Evolutionary conservation across 1,140 invertebrate species (phyloP).

Genomic region (Coenobita brevimanus): DNA sequence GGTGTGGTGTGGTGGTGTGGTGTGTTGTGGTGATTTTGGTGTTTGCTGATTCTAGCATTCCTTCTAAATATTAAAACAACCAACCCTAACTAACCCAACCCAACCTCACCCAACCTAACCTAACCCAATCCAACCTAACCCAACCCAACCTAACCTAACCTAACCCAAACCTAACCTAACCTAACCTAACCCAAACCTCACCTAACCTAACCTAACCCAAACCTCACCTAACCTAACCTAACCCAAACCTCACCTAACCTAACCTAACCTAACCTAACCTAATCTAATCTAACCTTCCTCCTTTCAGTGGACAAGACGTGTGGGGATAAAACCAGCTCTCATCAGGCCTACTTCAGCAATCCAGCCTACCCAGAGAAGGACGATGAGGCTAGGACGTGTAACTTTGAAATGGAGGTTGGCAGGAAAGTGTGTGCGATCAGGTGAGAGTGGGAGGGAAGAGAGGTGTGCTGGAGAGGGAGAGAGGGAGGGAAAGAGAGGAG

Average conservation of each 20-base stretch:
- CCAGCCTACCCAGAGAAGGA: constrained; percentile 31
- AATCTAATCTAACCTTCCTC: background rate
- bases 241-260: background rate
- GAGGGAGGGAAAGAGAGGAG: too few species aligned
- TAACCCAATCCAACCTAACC: too few species aligned
- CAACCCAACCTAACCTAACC: background rate
- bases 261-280: background rate
- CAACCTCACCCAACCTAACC: too few species aligned
- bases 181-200: too few species aligned
- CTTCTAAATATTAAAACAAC: too few species aligned
- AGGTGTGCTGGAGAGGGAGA: too few species aligned
- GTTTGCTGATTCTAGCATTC: too few species aligned
- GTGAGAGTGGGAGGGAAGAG: background rate
- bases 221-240: too few species aligned
- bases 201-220: too few species aligned
- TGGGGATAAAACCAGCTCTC: constrained; percentile 8
- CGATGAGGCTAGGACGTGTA: constrained; percentile 19
- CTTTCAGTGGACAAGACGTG: constrained; percentile 41
- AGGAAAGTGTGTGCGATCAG: constrained; percentile 41
- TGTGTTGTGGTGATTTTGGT: too few species aligned
- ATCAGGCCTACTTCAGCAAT: constrained; percentile 43
- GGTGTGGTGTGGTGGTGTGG: too few species aligned
- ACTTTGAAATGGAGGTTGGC: constrained; percentile 31
- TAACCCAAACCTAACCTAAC: background rate
- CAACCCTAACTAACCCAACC: too few species aligned